Conservation (phyloP, 1,140 invertebrate species). For the Drosophila ficusphila region DNA sequence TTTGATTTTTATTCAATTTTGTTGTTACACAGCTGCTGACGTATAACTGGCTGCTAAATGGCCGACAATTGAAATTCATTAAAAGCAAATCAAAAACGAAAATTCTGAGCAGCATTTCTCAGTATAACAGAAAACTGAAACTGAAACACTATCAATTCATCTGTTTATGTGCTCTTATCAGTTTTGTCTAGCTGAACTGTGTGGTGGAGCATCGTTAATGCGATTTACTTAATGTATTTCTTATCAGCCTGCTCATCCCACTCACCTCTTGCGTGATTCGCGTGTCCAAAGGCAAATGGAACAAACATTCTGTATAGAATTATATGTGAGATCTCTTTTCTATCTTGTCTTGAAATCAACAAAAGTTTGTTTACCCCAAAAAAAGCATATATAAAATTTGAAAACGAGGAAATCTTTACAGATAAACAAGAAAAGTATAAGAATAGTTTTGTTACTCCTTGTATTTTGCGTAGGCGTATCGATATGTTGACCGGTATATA, state of each 20-base stretch:
- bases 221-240: not conserved
- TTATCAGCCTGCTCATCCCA: slow-evolving; percentile 36
- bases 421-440: slow-evolving; percentile 1
- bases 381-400: not conserved
- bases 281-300: slow-evolving; percentile 36
- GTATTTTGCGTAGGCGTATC: slow-evolving; percentile 3
- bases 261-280: slow-evolving; percentile 36
- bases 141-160: slow-evolving; percentile 15
- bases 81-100: slow-evolving; percentile 35
- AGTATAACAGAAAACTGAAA: not conserved
- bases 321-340: not conserved
- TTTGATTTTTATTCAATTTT: slow-evolving; percentile 37
- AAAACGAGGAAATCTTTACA: not conserved
- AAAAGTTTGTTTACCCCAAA: slow-evolving; percentile 22
- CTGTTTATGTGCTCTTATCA: slow-evolving; percentile 23
- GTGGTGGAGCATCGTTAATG: slow-evolving; percentile 3
- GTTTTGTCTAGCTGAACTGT: slow-evolving; percentile 29
- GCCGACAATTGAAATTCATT: slow-evolving; percentile 53
- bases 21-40: slow-evolving; percentile 30
- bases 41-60: slow-evolving; percentile 44
- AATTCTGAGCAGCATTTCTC: slow-evolving; percentile 11
- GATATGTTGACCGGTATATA: not conserved
- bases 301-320: not conserved
- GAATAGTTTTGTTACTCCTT: not conserved
- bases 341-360: not conserved